Percentiles rank a stretch among this genome's conserved stretches.
These are phyloP conservation scores for Acanthurus tractus DNA, from an alignment of 2,797 vertebrate species.

Conservation along the genomic window DNA sequence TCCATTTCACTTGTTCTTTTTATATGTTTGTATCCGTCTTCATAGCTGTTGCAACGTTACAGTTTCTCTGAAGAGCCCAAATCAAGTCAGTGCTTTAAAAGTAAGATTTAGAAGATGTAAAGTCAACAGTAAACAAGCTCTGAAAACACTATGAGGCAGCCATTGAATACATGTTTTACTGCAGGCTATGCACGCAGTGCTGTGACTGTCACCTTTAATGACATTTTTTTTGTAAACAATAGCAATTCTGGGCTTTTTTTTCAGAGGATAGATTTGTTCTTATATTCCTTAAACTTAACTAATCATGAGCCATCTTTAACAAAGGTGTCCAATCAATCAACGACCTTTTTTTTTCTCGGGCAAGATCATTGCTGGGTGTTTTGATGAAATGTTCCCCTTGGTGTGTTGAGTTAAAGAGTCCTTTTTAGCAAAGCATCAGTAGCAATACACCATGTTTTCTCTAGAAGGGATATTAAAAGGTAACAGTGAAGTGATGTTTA, in stretches of 20 bases:
- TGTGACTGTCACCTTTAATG: background rate
- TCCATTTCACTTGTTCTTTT: background rate
- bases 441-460: background rate
- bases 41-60: background rate
- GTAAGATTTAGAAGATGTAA: too few relatives aligned
- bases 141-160: background rate
- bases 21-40: background rate
- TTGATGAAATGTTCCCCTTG: background rate
- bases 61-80: background rate
- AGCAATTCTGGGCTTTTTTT: background rate
- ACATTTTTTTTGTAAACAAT: background rate
- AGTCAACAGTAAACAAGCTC: too few relatives aligned
- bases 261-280: background rate
- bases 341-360: background rate
- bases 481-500: constrained; percentile 1
- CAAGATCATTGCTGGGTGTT: background rate
- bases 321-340: background rate
- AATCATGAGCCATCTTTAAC: background rate
- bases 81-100: background rate
- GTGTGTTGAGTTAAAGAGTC: background rate
- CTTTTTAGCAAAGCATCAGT: background rate
- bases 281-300: background rate
- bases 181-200: background rate
- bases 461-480: background rate
- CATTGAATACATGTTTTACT: background rate